These are phyloP conservation scores for Paracyprichromis sp. DNA, from an alignment of 2,113 vertebrate species.

Conservation along the genomic window DNA sequence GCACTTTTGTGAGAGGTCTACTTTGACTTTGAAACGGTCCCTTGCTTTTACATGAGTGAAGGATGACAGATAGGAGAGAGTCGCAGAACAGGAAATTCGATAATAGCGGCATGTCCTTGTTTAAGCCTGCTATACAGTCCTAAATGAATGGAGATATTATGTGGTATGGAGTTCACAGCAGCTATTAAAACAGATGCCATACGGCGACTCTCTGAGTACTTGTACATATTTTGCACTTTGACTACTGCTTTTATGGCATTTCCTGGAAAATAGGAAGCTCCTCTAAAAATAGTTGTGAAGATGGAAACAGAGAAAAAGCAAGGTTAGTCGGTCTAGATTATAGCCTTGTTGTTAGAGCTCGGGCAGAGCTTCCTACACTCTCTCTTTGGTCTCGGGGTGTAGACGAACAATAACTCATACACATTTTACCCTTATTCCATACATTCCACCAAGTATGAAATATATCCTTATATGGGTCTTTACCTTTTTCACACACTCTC, in stretches of 20 bases:
- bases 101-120: slow-evolving; percentile 6
- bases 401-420: slow-evolving; percentile 12
- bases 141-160: slow-evolving; percentile 9
- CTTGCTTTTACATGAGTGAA: not conserved
- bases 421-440: not conserved
- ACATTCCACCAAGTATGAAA: slow-evolving; percentile 24
- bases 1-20: not conserved
- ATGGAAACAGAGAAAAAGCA: slow-evolving; percentile 20
- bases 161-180: not conserved
- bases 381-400: not conserved
- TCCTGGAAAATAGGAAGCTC: slow-evolving; percentile 23
- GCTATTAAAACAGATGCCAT: not conserved
- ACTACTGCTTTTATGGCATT: slow-evolving; percentile 9
- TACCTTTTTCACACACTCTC: not conserved
- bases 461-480: not conserved
- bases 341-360: not conserved
- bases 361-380: not conserved
- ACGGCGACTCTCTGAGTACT: not conserved
- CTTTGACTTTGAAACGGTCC: not conserved
- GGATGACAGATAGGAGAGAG: not conserved
- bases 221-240: not conserved
- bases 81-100: not conserved
- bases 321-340: slow-evolving; percentile 13
- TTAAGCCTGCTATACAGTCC: not conserved
- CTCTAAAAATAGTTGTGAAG: slow-evolving; percentile 34